Base-by-base conservation (phyloP, 1,140 invertebrate species). In the Conus betulinus region DNA sequence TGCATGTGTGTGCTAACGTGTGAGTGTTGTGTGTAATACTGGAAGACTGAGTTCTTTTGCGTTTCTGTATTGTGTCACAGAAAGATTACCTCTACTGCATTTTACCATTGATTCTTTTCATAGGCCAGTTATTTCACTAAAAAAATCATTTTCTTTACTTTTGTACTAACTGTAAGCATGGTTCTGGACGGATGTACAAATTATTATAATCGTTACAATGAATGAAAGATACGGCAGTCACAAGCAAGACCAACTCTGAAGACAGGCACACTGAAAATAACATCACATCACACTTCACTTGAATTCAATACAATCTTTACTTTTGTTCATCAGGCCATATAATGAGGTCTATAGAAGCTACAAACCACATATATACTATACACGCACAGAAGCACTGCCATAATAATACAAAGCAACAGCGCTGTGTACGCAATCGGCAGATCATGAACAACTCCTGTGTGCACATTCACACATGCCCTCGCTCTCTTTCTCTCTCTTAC, bases 321-420 rank as follows among this genome's bases (percentile, higher is more conserved):
- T 81, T 81, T 81, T 81, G 79, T 81, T 81, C 79, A 81, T 81
- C 51, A 17, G 53, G 27, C 39, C 51, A 78, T 71, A 81, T 53
- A 81, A 20, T 81, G 79, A 81, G 79, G 79, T 81, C 79, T 81
- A 81, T 81, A 81, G 23, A 81, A 81, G 79, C 79, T 81, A 81
- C 67, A 81, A 81, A 51, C 79, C 79, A 81, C 79, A 81, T 79
- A 79, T 63, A 20, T 71, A 78, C 79, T 81, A 53, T 81, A 81
- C 79, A 81, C 76, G 76, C 79, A 81, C 79, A 81, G 27, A 81
- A 81, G 79, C 79, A 81, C 79, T 81, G 79, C 79, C 79, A 81
- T 53, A 81, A 51, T 53, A 81, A 51, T 81, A 81, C 79, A 81
- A 81, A 53, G 79, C 79, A 39, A 2, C 67, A 51, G 27, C 79